These are phyloP conservation scores for Tupaia tana DNA, from an alignment of 2,113 vertebrate genomes.

Conservation along the genomic window DNA sequence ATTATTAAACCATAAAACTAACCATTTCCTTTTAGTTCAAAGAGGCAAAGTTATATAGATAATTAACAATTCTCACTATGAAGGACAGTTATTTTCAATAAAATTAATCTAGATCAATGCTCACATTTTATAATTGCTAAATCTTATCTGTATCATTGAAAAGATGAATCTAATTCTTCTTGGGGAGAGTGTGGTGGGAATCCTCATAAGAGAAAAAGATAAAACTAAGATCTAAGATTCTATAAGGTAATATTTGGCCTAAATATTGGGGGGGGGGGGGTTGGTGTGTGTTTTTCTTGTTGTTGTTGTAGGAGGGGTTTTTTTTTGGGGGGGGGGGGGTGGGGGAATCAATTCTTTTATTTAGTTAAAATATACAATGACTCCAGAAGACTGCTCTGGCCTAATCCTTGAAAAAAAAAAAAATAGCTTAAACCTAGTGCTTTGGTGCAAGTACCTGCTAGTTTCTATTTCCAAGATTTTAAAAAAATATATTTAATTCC, in stretches of 20 bases:
- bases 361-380: conserved; percentile 13
- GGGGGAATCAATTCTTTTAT: not conserved
- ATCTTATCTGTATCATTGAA: not conserved
- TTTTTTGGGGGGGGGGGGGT: too few species aligned
- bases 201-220: not conserved
- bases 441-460: too few species aligned
- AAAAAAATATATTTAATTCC: too few species aligned
- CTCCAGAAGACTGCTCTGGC: not conserved
- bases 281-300: not conserved
- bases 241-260: not conserved
- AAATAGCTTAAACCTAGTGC: too few species aligned
- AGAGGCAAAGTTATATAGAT: not conserved
- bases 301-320: not conserved
- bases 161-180: not conserved
- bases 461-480: too few species aligned
- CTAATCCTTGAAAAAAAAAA: conserved; percentile 7
- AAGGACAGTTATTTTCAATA: not conserved
- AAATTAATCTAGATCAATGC: conserved; percentile 7
- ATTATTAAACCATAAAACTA: not conserved
- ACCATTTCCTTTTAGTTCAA: not conserved
- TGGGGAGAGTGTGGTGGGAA: too few species aligned
- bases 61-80: not conserved
- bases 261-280: not conserved
- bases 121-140: not conserved
- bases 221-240: not conserved